phyloP scores from a whole-genome alignment of 92 coral and sea anemone species.

The Zoanthus sociatus region DNA sequence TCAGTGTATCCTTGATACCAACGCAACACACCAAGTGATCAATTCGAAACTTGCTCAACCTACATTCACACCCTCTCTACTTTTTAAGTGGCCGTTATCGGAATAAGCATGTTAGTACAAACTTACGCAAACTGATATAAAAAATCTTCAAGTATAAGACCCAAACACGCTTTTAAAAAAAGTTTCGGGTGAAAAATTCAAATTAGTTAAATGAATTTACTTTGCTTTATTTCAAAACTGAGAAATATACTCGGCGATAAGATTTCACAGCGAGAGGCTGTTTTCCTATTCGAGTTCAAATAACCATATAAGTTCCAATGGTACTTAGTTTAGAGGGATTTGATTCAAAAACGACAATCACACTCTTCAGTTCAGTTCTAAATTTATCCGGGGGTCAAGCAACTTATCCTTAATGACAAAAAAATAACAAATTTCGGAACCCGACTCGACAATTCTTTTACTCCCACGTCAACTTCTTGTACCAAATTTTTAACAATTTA shows the following conservation, averaged over 20 bases:
- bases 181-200: neutral
- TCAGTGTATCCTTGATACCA: conserved; percentile 56
- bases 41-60: conserved; percentile 20
- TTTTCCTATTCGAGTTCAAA: conserved; percentile 6
- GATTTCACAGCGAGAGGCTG: conserved; percentile 40
- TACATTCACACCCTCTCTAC: conserved; percentile 80
- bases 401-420: conserved; percentile 53
- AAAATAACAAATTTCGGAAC: conserved; percentile 14
- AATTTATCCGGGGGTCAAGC: conserved; percentile 80
- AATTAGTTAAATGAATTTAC: conserved; percentile 1
- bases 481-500: conserved; percentile 46
- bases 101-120: conserved; percentile 27
- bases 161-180: neutral
- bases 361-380: conserved; percentile 65
- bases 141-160: neutral
- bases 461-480: conserved; percentile 48
- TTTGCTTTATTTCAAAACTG: neutral
- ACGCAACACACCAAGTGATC: conserved; percentile 51
- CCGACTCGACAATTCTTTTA: neutral
- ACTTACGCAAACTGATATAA: neutral
- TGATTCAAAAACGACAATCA: conserved; percentile 53
- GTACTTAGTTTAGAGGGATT: conserved; percentile 43
- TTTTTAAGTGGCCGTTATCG: conserved; percentile 64
- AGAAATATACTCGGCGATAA: neutral
- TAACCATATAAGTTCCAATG: conserved; percentile 18